These are phyloP conservation scores for Patagioenas fasciata DNA, from an alignment of 2,113 vertebrate genomes.

Conservation along the genomic window DNA sequence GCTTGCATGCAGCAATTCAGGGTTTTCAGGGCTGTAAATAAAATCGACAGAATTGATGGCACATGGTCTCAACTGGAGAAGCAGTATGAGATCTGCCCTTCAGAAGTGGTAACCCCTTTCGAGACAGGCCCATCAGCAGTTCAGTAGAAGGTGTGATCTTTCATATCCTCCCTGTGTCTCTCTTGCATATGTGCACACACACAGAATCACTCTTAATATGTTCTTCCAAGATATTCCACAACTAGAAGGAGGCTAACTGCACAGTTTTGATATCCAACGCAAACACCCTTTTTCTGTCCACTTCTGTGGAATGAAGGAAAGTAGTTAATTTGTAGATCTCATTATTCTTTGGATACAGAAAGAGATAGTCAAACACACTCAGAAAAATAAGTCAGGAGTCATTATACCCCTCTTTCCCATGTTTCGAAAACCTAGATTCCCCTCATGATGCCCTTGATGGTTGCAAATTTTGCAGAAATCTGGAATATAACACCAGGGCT, in stretches of 20 bases:
- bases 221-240: not conserved
- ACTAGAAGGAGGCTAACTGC: not conserved
- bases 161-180: not conserved
- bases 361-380: not conserved
- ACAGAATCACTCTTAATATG: not conserved
- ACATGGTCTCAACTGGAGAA: not conserved
- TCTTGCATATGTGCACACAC: rapidly evolving
- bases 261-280: not conserved
- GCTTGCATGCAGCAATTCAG: not conserved
- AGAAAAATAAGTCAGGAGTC: not conserved
- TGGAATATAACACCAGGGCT: not conserved
- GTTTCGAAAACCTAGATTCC: not conserved
- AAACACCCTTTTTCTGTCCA: not conserved
- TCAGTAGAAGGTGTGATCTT: not conserved
- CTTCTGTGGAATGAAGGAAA: not conserved
- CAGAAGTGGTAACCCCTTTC: not conserved
- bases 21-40: not conserved
- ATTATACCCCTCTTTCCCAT: no score
- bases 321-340: not conserved
- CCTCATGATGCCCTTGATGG: not conserved
- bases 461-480: not conserved
- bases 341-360: not conserved
- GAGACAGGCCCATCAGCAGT: not conserved
- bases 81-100: not conserved
- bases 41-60: not conserved